Percentiles rank a stretch among this genome's conserved stretches.
phyloP scores from a whole-genome alignment of 1,140 invertebrate species.

The Sweltsa coloradensis region DNA sequence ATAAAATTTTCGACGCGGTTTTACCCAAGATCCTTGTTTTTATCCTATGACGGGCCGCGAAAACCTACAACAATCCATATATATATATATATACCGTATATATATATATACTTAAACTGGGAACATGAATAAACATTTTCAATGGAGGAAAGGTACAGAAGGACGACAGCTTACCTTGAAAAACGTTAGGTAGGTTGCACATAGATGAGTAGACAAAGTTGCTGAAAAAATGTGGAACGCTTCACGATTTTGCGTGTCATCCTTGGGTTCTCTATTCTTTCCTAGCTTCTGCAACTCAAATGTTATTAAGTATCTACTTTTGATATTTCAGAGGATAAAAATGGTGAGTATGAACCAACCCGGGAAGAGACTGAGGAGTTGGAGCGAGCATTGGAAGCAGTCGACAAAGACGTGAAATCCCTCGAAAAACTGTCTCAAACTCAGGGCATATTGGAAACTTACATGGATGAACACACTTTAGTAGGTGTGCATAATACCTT shows the following conservation, averaged over 20 bases:
- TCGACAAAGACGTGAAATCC: slow-evolving; percentile 63
- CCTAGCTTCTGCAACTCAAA: neutral
- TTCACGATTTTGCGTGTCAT: slow-evolving; percentile 85
- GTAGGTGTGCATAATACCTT: slow-evolving; percentile 13
- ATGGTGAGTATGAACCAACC: slow-evolving; percentile 53
- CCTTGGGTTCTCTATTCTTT: slow-evolving; percentile 46
- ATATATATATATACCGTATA: no score
- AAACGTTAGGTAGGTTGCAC: no score
- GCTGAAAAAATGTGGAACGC: slow-evolving; percentile 73
- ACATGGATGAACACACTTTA: slow-evolving; percentile 17
- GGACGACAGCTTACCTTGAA: no score
- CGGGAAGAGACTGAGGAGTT: slow-evolving; percentile 73
- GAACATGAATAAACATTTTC: no score
- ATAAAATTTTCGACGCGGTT: no score
- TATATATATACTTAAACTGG: no score
- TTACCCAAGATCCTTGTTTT: no score
- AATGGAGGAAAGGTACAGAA: no score
- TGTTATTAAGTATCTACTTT: slow-evolving; percentile 8
- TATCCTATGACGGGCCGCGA: no score
- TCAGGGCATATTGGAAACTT: slow-evolving; percentile 38
- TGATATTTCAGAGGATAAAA: slow-evolving; percentile 46
- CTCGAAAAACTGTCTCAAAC: slow-evolving; percentile 55
- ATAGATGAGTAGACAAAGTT: no score
- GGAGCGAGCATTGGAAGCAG: slow-evolving; percentile 68
- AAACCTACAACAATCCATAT: no score